Evolutionary conservation across 2,113 vertebrate genomes (phyloP), one percentile per base, ranked within the genome.

Genomic region (Pleuronectes platessa): DNA sequence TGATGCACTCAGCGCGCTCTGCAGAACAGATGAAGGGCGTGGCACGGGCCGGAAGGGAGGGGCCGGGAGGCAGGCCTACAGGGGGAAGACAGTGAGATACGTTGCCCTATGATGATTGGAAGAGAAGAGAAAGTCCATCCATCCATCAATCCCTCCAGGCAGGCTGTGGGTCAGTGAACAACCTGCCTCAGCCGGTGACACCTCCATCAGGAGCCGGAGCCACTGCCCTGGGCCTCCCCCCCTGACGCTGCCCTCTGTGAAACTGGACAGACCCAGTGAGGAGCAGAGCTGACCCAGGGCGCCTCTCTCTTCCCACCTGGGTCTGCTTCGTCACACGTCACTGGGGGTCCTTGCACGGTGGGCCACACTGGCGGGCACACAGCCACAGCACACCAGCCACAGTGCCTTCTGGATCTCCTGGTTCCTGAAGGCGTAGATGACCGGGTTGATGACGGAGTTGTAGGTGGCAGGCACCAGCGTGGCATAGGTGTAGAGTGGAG

Each of bases 321-420:
- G 74, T 94, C 93, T 45, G 71, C 67, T 45, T 2, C 40, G 73
- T 97, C 95, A 99, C 92, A 99, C 98, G 13, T 98, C 97, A 26
- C 98, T 99, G 27, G 98, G 98, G 3, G 97, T 98, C 92, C 97
- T 94, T 1, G 96, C 97, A 71, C 98, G 94, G 21, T 97, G 96
- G 37, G 95, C 94, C 85, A 99, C 92, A 6, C 96, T 94, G 78
- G 96, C 88, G 3, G 98, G 97, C 85, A 98, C 78, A 24, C 97
- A 99, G 65, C 98, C 97, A 0, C 98, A 99, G 88, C 98, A 98
- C 67, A 98, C 79, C 85, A 99, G 94, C 95, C 97, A 99, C 84
- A 99, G 95, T 0, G 98, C 97, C 89, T 99, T 99, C 91, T 99
- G 98, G 92, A 99, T 99, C 93, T 99, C 98, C 85, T 99, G 98